Evolutionary conservation across 2,888 invertebrate species (phyloP).

Genomic region (Pycnomerus fuliginosus): DNA sequence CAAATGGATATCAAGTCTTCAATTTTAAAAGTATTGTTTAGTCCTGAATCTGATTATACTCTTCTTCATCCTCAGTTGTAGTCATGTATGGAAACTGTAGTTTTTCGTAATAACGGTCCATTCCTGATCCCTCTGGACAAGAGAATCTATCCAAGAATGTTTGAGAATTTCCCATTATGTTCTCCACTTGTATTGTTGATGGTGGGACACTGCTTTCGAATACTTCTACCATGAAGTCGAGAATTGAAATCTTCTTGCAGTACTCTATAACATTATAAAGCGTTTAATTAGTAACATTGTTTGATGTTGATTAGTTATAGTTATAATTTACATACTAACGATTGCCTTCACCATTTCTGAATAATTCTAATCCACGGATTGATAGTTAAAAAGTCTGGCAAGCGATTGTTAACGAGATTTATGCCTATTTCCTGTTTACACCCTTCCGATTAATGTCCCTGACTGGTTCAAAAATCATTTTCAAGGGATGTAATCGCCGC

Average conservation of each 20-base stretch:
- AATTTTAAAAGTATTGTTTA: no score
- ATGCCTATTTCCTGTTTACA: no score
- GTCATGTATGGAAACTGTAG: constrained; percentile 32
- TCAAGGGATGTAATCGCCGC: no score
- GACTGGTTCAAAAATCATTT: no score
- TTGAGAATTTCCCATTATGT: constrained; percentile 34
- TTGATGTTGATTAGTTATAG: no score
- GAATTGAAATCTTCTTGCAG: constrained; percentile 28
- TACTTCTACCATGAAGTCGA: constrained; percentile 34
- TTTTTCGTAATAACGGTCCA: constrained; percentile 27
- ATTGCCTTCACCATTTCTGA: no score
- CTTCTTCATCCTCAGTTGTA: neutral
- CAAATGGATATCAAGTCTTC: neutral
- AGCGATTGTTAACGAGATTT: no score
- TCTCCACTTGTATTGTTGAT: constrained; percentile 33
- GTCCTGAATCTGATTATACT: no score
- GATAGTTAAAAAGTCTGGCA: no score
- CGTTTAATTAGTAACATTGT: constrained; percentile 2
- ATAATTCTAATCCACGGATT: no score
- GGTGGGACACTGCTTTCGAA: constrained; percentile 36
- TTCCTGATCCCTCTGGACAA: constrained; percentile 33
- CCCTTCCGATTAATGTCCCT: no score
- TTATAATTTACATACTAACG: no score
- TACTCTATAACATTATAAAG: constrained; percentile 33
- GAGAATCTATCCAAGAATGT: constrained; percentile 30